Conservation (phyloP, 2,113 vertebrate species). For the Dryoscopus gambensis region DNA sequence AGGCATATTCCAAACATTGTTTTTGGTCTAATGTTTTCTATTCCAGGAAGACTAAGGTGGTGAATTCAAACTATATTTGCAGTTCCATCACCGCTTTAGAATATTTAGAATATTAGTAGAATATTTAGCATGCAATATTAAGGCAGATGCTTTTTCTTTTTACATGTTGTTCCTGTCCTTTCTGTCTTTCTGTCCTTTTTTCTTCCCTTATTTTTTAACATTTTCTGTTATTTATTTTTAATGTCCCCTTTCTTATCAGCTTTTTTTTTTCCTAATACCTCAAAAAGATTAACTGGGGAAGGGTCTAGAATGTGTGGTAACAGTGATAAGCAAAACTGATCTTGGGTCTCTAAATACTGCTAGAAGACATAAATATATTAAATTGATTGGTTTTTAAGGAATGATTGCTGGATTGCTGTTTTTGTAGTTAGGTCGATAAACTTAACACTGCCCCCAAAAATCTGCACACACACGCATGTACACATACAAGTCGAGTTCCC, state of each 20-base stretch:
- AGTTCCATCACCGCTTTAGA: neutral
- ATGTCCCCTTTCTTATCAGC: neutral
- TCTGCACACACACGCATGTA: fast-evolving
- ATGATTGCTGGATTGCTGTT: neutral
- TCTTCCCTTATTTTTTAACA: neutral
- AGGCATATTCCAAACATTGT: neutral
- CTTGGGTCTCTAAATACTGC: neutral
- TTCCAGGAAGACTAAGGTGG: neutral
- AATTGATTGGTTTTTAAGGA: neutral
- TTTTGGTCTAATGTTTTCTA: neutral
- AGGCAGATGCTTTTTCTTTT: neutral
- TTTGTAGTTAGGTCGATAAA: neutral
- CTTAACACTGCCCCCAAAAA: neutral
- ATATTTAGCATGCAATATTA: neutral
- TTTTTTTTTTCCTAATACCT: neutral
- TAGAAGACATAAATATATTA: neutral
- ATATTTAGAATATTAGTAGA: neutral
- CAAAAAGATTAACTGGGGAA: neutral
- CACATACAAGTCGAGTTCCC: fast-evolving
- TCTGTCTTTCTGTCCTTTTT: neutral
- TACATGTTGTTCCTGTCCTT: neutral
- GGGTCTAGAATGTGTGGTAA: neutral
- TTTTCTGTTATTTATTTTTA: neutral
- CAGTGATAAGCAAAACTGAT: neutral
- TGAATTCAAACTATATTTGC: slow-evolving; percentile 1